These are phyloP conservation scores for Takifugu ocellatus DNA, from an alignment of 2,797 vertebrate species.

Conservation along the genomic window DNA sequence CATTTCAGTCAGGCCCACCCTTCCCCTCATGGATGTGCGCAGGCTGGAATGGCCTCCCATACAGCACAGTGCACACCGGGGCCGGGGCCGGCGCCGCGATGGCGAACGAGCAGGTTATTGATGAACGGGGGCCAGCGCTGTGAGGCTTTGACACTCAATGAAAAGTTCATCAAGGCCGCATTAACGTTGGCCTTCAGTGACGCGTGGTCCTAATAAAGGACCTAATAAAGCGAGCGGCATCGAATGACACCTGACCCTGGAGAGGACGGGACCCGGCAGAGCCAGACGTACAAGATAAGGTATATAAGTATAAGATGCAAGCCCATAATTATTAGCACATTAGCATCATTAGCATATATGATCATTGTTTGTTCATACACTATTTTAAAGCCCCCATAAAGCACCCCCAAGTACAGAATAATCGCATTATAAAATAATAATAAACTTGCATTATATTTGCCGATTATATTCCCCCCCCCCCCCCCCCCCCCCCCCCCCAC, in stretches of 20 bases:
- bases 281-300: too few relatives aligned
- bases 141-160: slow-evolving; percentile 23
- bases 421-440: too few relatives aligned
- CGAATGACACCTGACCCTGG: not conserved
- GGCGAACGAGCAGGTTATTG: slow-evolving; percentile 13
- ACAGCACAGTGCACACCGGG: slow-evolving; percentile 17
- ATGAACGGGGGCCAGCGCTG: slow-evolving; percentile 15
- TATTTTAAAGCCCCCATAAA: too few relatives aligned
- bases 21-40: slow-evolving; percentile 27
- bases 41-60: slow-evolving; percentile 25
- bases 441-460: too few relatives aligned
- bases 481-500: not conserved
- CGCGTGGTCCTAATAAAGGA: not conserved
- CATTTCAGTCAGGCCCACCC: slow-evolving; percentile 48
- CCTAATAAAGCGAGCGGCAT: slow-evolving; percentile 9
- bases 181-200: slow-evolving; percentile 16
- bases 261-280: too few relatives aligned
- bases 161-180: slow-evolving; percentile 29
- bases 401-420: too few relatives aligned
- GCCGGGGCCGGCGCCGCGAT: slow-evolving; percentile 11
- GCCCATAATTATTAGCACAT: too few relatives aligned
- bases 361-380: too few relatives aligned
- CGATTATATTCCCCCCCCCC: too few relatives aligned
- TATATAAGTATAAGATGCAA: too few relatives aligned
- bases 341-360: too few relatives aligned